These are phyloP conservation scores for Alauda arvensis DNA, from an alignment of 2,797 vertebrate genomes.

Conservation along the genomic window DNA sequence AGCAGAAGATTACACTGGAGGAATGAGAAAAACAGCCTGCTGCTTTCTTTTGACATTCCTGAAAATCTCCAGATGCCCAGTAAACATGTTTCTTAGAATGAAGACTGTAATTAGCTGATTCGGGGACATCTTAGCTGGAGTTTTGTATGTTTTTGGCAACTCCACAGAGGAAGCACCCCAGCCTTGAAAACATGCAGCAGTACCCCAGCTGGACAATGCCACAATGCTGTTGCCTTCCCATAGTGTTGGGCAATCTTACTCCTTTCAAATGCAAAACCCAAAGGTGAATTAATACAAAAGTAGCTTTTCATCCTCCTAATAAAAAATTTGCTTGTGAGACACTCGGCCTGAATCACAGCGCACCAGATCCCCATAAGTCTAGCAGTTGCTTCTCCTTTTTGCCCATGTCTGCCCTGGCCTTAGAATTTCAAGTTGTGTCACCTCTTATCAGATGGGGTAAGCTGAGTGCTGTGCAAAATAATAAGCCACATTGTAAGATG, in stretches of 20 bases:
- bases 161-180: neutral
- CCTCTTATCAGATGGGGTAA: neutral
- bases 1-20: neutral
- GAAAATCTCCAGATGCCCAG: neutral
- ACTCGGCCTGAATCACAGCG: neutral
- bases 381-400: neutral
- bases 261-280: neutral
- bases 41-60: neutral
- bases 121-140: neutral
- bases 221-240: neutral
- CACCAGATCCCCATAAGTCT: accelerated
- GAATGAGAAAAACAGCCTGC: neutral
- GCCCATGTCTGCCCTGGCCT: neutral
- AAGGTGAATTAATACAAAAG: neutral
- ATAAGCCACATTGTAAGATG: neutral
- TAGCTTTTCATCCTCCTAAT: neutral
- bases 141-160: neutral
- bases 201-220: neutral
- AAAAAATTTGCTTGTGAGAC: neutral
- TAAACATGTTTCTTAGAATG: neutral
- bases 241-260: neutral
- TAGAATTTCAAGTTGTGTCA: neutral
- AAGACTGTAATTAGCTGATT: neutral
- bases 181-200: neutral
- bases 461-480: conserved; percentile 3